Evolutionary conservation across 2,888 invertebrate genomes (phyloP).

Genomic region (Pachycephus smyrnensis): DNA sequence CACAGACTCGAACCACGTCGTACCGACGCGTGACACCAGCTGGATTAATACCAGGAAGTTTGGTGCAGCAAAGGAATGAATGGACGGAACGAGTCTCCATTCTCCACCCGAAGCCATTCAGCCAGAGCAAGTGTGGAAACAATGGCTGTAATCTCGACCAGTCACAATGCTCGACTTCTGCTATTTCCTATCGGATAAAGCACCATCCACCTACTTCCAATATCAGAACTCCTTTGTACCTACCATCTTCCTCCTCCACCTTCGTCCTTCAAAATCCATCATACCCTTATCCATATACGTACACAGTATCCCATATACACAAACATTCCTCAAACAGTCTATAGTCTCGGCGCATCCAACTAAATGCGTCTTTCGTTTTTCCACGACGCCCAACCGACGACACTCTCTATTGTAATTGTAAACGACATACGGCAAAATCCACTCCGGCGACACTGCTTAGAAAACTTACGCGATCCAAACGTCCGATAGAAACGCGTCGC

Average conservation of each 20-base stretch:
- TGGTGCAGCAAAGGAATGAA: not conserved
- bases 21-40: not conserved
- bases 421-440: not conserved
- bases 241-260: slow-evolving; percentile 4
- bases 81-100: slow-evolving; percentile 10
- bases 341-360: not conserved
- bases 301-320: not conserved
- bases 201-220: slow-evolving; percentile 19
- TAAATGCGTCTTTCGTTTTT: not conserved
- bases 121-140: slow-evolving; percentile 39
- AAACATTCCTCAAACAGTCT: not conserved
- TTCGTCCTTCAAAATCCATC: not conserved
- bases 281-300: not conserved
- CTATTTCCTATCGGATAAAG: slow-evolving; percentile 43
- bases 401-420: not conserved
- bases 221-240: slow-evolving; percentile 4
- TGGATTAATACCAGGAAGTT: slow-evolving; percentile 5
- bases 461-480: not conserved
- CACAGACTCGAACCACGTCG: not conserved
- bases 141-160: slow-evolving; percentile 45
- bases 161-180: slow-evolving; percentile 41
- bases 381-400: too few species aligned
- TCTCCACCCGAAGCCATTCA: slow-evolving; percentile 29
- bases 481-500: not conserved
- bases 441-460: not conserved